Percentiles rank a stretch among this genome's conserved stretches.
These are phyloP conservation scores for Jaculus jaculus DNA, from an alignment of 2,113 vertebrate genomes.

Conservation along the genomic window DNA sequence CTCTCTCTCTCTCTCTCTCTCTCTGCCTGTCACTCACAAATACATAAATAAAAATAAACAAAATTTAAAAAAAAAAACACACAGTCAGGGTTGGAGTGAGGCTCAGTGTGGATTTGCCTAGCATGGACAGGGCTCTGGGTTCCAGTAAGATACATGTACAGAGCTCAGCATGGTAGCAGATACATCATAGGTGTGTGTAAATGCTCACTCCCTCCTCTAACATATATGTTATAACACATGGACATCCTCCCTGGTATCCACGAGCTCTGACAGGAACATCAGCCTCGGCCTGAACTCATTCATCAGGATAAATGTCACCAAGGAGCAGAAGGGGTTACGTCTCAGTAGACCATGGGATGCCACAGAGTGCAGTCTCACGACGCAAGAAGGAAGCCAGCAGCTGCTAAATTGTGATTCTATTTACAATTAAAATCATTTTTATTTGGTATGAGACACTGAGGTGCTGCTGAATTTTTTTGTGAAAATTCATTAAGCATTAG, in stretches of 20 bases:
- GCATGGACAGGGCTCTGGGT: background rate
- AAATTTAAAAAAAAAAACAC: too few species aligned
- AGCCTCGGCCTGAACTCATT: too few species aligned
- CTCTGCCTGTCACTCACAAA: background rate
- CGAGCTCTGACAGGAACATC: background rate
- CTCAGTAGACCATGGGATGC: background rate
- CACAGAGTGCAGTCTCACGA: too few species aligned
- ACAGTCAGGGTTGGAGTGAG: background rate
- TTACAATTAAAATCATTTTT: background rate
- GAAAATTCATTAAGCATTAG: background rate
- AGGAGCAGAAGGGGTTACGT: background rate
- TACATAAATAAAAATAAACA: too few species aligned
- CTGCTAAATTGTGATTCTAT: background rate
- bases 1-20: background rate
- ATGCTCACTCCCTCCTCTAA: too few species aligned
- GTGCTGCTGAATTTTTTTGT: background rate
- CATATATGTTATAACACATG: fast-evolving
- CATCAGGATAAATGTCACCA: background rate
- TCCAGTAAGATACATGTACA: background rate
- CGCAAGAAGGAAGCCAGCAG: background rate
- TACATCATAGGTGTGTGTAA: background rate
- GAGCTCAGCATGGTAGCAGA: too few species aligned
- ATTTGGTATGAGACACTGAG: background rate
- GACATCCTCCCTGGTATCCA: background rate
- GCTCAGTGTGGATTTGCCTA: background rate